Evolutionary conservation across 2,797 vertebrate species (phyloP).

Genomic region (Mormyrus proboscirostris): DNA sequence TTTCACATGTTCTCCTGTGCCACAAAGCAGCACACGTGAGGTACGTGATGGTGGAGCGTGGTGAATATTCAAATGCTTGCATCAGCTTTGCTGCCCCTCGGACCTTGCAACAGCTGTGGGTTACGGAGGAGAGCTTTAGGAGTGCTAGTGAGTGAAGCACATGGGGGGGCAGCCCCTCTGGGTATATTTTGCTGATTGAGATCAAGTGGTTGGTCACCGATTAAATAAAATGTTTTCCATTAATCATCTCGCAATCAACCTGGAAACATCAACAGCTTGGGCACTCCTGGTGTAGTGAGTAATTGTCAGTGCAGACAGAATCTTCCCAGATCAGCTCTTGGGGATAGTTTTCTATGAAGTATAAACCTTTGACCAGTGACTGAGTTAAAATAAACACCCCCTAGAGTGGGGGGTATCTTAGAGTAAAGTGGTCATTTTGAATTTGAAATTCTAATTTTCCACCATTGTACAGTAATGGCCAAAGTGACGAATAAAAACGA

Average conservation of each 20-base stretch:
- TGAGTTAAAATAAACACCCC: not conserved
- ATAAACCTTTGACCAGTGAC: not conserved
- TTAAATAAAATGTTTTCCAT: not conserved
- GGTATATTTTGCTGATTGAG: not conserved
- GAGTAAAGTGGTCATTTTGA: not conserved
- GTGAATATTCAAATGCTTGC: not conserved
- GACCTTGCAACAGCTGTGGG: not conserved
- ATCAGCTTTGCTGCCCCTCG: not conserved
- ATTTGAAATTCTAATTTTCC: not conserved
- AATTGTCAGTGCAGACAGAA: not conserved
- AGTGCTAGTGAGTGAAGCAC: not conserved
- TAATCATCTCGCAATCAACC: not conserved
- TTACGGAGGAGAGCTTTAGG: not conserved
- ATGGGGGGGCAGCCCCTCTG: not conserved
- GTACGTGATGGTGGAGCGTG: not conserved
- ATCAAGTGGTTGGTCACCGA: not conserved
- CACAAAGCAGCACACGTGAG: not conserved
- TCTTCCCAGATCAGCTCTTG: not conserved
- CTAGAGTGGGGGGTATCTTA: not conserved
- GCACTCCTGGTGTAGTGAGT: not conserved
- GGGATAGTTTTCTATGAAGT: not conserved
- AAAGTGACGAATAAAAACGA: not conserved
- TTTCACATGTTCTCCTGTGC: not conserved
- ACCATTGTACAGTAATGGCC: not conserved
- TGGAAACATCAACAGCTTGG: not conserved